Conservation (phyloP, 2,113 vertebrate species). For the Egretta garzetta region DNA sequence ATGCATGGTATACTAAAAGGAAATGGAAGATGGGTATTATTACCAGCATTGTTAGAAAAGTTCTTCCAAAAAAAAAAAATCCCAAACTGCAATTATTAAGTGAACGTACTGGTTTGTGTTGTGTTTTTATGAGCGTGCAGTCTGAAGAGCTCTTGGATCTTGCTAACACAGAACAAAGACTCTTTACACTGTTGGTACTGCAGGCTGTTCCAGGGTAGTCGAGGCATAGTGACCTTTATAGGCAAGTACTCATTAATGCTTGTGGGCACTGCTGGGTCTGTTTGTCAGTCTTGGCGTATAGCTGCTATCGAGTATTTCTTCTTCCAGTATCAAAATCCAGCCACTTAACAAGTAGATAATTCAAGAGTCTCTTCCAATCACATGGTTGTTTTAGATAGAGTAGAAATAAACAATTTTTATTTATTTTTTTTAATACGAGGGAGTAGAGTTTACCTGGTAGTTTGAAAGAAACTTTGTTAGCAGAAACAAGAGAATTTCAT, state of each 20-base stretch:
- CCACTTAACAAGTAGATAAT: not conserved
- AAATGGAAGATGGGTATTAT: not conserved
- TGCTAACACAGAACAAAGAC: not conserved
- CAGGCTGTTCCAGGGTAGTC: too few relatives aligned
- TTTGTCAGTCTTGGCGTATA: not conserved
- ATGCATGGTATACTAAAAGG: not conserved
- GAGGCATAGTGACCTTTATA: not conserved
- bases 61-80: accelerated
- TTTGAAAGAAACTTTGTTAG: not conserved
- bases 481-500: not conserved
- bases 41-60: not conserved
- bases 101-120: not conserved
- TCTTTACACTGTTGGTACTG: accelerated
- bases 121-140: accelerated
- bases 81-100: accelerated
- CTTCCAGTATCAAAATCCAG: not conserved
- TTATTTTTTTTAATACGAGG: not conserved
- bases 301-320: not conserved
- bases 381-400: not conserved
- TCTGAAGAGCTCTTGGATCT: not conserved
- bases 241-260: accelerated
- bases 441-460: not conserved
- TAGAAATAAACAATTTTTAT: not conserved
- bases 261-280: not conserved
- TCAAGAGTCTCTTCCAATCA: not conserved